phyloP scores from a whole-genome alignment of 2,888 invertebrate species.

The Chrysolina oricalcia region DNA sequence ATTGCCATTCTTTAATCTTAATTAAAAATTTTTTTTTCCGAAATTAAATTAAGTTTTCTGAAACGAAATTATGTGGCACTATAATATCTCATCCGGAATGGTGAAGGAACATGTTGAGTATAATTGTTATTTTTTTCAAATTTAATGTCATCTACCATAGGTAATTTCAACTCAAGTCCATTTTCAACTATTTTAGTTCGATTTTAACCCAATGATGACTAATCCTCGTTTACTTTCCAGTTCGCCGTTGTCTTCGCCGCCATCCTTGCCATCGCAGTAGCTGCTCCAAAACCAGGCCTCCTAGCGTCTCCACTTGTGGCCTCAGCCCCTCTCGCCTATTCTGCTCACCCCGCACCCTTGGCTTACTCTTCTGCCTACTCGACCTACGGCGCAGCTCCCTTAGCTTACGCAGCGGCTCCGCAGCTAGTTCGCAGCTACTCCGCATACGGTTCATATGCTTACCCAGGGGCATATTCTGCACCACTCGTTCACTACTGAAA shows the following conservation, averaged over 20 bases:
- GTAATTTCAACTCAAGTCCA: too few species aligned
- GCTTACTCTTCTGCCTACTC: conserved; percentile 28
- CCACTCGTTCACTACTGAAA: not conserved
- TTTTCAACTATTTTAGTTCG: too few species aligned
- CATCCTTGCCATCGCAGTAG: conserved; percentile 50
- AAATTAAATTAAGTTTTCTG: too few species aligned
- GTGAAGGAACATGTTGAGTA: too few species aligned
- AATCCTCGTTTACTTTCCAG: conserved; percentile 37
- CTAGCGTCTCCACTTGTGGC: conserved; percentile 49
- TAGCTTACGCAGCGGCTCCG: conserved; percentile 24
- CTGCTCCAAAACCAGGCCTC: conserved; percentile 54
- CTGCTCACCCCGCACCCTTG: conserved; percentile 14
- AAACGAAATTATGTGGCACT: too few species aligned
- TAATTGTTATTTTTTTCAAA: too few species aligned
- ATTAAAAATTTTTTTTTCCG: too few species aligned
- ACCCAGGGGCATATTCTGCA: conserved; percentile 16
- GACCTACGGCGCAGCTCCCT: conserved; percentile 34
- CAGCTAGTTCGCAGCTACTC: conserved; percentile 30
- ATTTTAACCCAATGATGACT: not conserved
- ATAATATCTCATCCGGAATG: too few species aligned
- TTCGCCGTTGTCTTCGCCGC: conserved; percentile 54
- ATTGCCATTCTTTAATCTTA: too few species aligned
- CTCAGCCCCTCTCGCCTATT: conserved; percentile 30
- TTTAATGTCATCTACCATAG: too few species aligned
- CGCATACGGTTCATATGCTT: conserved; percentile 20